Evolutionary conservation across 2,888 invertebrate species (phyloP).

Genomic region (Ceratothoa steindachneri): DNA sequence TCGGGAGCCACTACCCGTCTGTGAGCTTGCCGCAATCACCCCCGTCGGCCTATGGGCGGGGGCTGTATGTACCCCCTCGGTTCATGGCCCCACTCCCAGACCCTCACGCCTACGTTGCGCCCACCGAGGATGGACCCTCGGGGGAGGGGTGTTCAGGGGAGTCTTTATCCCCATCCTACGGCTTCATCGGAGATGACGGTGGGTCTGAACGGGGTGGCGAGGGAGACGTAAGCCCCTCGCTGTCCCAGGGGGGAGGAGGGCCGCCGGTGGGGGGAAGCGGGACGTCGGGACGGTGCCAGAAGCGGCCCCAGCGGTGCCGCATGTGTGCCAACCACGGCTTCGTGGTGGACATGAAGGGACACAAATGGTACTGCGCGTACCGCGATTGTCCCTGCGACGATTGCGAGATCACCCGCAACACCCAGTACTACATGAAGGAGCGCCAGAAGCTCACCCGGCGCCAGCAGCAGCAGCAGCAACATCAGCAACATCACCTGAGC

Average conservation of each 20-base stretch:
- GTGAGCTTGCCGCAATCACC: background rate
- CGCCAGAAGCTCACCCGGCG: conserved; percentile 30
- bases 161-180: no score
- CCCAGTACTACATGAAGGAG: conserved; percentile 34
- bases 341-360: conserved; percentile 31
- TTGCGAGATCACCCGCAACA: conserved; percentile 35
- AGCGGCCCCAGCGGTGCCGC: conserved; percentile 22
- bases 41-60: no score
- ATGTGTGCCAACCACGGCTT: conserved; percentile 35
- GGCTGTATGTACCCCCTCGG: no score
- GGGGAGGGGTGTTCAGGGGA: no score
- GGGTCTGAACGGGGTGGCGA: no score
- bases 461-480: conserved; percentile 25
- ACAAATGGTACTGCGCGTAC: conserved; percentile 39
- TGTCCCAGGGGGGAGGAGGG: no score
- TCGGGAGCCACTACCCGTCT: background rate
- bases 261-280: no score
- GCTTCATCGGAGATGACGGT: background rate
- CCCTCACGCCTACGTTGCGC: background rate
- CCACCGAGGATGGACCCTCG: background rate
- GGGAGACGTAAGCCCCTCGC: no score
- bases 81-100: no score
- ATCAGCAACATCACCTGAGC: background rate
- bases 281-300: no score
- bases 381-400: conserved; percentile 18